These are phyloP conservation scores for Ecliptopera silaceata DNA, from an alignment of 2,888 invertebrate species.

Conservation along the genomic window DNA sequence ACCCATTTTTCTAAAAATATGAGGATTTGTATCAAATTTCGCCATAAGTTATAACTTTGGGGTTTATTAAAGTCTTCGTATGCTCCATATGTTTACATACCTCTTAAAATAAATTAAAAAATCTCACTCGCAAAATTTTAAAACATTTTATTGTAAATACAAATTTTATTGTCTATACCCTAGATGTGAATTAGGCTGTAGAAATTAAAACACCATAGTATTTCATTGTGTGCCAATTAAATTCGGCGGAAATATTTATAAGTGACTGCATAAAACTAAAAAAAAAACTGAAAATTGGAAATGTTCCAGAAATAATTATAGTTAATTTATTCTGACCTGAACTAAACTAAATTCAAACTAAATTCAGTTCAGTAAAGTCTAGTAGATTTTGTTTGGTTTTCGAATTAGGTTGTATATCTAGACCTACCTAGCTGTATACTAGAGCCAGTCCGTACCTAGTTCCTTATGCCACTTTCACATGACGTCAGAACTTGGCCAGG, in stretches of 20 bases:
- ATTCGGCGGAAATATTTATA: background rate
- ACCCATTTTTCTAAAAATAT: too few species aligned
- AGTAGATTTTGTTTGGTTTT: background rate
- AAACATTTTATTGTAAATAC: background rate
- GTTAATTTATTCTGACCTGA: background rate
- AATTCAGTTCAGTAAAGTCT: background rate
- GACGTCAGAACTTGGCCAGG: background rate
- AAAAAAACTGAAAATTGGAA: background rate
- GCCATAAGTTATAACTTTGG: too few species aligned
- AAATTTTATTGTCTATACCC: background rate
- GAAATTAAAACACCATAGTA: background rate
- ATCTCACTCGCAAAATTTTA: background rate
- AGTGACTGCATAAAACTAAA: background rate
- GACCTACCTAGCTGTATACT: slow-evolving; percentile 4
- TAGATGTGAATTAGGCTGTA: background rate
- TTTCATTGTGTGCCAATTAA: slow-evolving; percentile 11
- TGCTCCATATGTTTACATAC: too few species aligned
- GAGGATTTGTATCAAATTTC: too few species aligned
- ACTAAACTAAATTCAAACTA: background rate
- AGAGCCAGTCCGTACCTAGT: slow-evolving; percentile 14
- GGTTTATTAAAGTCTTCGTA: too few species aligned
- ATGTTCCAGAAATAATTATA: background rate
- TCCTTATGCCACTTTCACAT: slow-evolving; percentile 18
- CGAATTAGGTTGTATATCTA: background rate
- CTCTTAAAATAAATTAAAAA: background rate